phyloP scores from a whole-genome alignment of 2,113 vertebrate genomes.

The Panthera tigris region DNA sequence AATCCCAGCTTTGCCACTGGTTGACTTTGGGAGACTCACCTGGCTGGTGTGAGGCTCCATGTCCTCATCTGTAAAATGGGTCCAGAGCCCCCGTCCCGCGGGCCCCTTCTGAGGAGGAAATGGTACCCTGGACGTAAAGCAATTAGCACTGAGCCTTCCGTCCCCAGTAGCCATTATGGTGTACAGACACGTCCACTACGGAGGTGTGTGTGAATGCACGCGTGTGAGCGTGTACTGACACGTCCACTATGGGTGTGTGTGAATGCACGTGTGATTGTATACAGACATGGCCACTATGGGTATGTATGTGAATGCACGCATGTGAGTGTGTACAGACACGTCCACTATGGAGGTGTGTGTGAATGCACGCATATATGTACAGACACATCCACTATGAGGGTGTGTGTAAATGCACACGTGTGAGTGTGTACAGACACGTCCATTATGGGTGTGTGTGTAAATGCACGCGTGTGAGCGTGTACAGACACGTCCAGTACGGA shows the following conservation, averaged over 20 bases:
- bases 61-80: neutral
- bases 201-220: neutral
- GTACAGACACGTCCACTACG: fast-evolving
- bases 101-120: neutral
- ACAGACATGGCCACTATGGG: too few relatives aligned
- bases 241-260: fast-evolving
- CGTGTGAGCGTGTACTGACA: neutral
- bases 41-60: neutral
- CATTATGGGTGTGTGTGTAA: fast-evolving
- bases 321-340: neutral
- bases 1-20: neutral
- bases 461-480: too few relatives aligned
- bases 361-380: too few relatives aligned
- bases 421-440: too few relatives aligned
- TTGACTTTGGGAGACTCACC: neutral
- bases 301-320: neutral
- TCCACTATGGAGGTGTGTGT: neutral
- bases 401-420: neutral
- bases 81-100: neutral
- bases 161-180: neutral
- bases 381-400: fast-evolving
- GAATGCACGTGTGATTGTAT: too few relatives aligned
- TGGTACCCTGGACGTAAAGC: too few relatives aligned
- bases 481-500: fast-evolving
- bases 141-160: neutral